These are phyloP conservation scores for Potamarius usumacintae DNA, from an alignment of 2,113 vertebrate genomes.

Conservation along the genomic window DNA sequence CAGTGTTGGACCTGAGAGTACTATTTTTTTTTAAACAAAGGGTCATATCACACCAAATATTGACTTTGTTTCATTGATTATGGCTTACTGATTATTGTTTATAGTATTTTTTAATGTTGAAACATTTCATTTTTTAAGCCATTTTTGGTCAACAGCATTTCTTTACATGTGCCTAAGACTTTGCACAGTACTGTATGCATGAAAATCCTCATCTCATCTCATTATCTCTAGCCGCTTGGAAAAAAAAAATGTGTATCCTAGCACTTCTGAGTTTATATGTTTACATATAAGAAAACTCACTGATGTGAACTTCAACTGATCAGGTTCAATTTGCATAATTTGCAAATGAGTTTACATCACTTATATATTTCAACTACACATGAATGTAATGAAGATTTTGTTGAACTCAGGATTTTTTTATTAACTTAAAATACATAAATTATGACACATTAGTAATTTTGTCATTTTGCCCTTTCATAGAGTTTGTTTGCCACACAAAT, in stretches of 20 bases:
- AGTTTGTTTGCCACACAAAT: background rate
- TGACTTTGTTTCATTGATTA: too few relatives aligned
- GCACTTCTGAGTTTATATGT: background rate
- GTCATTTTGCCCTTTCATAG: background rate
- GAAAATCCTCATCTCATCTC: background rate
- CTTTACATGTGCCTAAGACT: too few relatives aligned
- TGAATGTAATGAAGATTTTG: background rate
- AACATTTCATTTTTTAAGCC: too few relatives aligned
- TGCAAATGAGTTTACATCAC: background rate
- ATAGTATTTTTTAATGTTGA: too few relatives aligned
- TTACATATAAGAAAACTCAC: background rate
- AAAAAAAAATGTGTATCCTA: background rate
- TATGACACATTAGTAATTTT: background rate
- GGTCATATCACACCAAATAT: too few relatives aligned
- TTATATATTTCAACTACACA: background rate
- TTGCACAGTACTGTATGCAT: background rate
- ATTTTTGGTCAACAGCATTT: too few relatives aligned
- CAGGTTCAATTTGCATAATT: background rate
- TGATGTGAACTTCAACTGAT: background rate
- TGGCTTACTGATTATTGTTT: too few relatives aligned
- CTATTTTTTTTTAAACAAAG: too few relatives aligned
- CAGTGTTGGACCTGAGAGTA: too few relatives aligned
- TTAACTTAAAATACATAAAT: background rate
- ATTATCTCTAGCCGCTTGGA: background rate
- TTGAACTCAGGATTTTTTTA: background rate